These are phyloP conservation scores for Caligus rogercresseyi DNA, from an alignment of 1,140 invertebrate species.

Conservation along the genomic window DNA sequence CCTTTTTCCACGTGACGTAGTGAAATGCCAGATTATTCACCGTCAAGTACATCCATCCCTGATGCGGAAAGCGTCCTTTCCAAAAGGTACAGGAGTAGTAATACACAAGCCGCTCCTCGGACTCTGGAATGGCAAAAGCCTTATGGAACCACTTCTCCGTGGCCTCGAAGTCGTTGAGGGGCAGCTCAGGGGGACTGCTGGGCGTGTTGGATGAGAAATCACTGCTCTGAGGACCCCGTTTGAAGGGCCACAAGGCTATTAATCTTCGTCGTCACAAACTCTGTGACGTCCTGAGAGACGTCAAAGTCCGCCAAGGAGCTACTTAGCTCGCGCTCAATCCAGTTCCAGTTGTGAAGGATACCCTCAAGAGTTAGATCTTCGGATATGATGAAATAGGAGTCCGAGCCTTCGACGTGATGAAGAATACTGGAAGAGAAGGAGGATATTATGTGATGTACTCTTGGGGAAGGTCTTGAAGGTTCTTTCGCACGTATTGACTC, in stretches of 20 bases:
- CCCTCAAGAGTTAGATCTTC: conserved; percentile 64
- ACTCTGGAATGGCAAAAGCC: conserved; percentile 5
- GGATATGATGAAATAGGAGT: conserved; percentile 51
- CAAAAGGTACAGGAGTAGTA: conserved; percentile 58
- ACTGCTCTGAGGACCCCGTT: too few relatives aligned
- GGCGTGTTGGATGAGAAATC: too few relatives aligned
- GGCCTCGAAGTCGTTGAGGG: neutral
- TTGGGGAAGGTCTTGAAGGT: too few relatives aligned
- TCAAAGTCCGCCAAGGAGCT: conserved; percentile 75
- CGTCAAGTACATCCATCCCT: conserved; percentile 90
- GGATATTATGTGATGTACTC: conserved; percentile 14
- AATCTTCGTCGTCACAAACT: conserved; percentile 91
- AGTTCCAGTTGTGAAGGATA: conserved; percentile 80
- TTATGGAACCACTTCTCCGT: neutral
- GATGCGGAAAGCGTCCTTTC: conserved; percentile 72
- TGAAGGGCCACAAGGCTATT: conserved; percentile 71
- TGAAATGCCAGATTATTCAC: conserved; percentile 91
- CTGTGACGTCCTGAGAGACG: conserved; percentile 76
- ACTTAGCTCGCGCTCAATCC: conserved; percentile 71
- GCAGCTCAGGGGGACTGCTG: conserved; percentile 60
- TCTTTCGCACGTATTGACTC: too few relatives aligned
- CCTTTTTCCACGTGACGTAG: conserved; percentile 75
- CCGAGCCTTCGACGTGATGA: conserved; percentile 18
- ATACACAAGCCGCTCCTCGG: conserved; percentile 21
- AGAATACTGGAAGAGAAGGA: conserved; percentile 19